Evolutionary conservation across 2,888 invertebrate species (phyloP), one percentile per base, ranked within the genome.

Genomic region (Eilema griseolum): DNA sequence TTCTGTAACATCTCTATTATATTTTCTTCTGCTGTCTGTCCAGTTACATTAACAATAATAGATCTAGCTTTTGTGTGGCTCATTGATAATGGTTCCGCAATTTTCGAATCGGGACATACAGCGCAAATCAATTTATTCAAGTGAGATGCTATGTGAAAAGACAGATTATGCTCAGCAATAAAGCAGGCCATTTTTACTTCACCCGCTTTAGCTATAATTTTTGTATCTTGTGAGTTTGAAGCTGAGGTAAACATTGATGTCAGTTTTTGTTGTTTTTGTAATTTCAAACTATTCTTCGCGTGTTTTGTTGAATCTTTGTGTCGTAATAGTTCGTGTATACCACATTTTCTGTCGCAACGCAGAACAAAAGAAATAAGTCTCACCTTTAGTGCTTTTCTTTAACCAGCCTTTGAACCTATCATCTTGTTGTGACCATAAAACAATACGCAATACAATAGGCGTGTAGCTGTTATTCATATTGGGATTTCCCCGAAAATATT

Each of bases 131-230:
- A 76, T 60, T 79, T 77, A 37, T 59, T 81, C 70, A 79, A 61
- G 77, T 80, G 74, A 23, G 71, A 74, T 28, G 78, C 80, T n/a
- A 80, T 52, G 60, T 76, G 78, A 77, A 82, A 80, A 37, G 77
- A 60, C 14, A 77, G 71, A 65, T 80, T 79, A 61, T 82, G 77
- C 67, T 79, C 74, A 24, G 80, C 76, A 74, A 79, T 76, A 75
- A 78, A 77, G 62, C 77, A 76, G 24, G 77, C 75, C 64, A 80
- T 46, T 69, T 78, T 77, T 60, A 78, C 64, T 78, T 80, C 78
- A 41, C 75, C 78, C 11, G 67, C 66, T 61, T 61, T 37, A 12
- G 61, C 61, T 63, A 33, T 68, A 60, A 61, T 59, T 64, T 76
- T 69, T 66, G 71, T 33, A 61, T 76, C 68, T 56, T 76, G 76